Evolutionary conservation across 2,888 invertebrate species (phyloP), one percentile per base, ranked within the genome.

Genomic region (Agrochola litura): DNA sequence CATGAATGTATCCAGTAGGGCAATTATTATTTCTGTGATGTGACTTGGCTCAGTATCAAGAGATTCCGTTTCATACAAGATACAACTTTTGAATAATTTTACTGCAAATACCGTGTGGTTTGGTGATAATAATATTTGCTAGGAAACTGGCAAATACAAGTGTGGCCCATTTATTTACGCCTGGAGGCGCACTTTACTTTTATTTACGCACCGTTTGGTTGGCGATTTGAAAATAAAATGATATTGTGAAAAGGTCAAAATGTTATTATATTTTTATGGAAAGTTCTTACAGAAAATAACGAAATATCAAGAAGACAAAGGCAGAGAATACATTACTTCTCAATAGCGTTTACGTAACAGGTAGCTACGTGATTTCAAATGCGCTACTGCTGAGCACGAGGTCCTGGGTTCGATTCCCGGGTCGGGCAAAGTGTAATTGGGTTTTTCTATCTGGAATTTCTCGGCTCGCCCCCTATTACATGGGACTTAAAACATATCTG

Each of bases 31-130:
- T 67, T 60, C 43, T 64, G 71, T 56, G 56, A 69, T 63, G 30
- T 58, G 30, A 69, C 68, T 85, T 84, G 83, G 83, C 83, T 70
- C 58, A 49, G 63, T 78, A 52, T 82, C 86, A 84, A 84, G 60
- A 82, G 66, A 72, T 82, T 72, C 72, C 72, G 70, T 64, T 84
- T 71, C 64, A 81, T 56, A 64, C 68, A 76, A 72, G 60, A 68
- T 68, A 63, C 64, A 70, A 76, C 72, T 85, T 82, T 81, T 85
- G 85, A 85, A 81, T 83, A 70, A 76, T 76, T 56, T 85, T 63
- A 84, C 68, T 46, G 71, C 60, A 69, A 70, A 69, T 71, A 61
- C 58, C 64, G 49, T 72, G 67, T 60, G 70, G 63, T 68, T 69
- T 68, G 16, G 49, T 70, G 56, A 70, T 70, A 84, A 84, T 82